These are phyloP conservation scores for Geodia barretti DNA, from an alignment of 37 sponge, comb jelly and placozoan genomes.

Conservation along the genomic window DNA sequence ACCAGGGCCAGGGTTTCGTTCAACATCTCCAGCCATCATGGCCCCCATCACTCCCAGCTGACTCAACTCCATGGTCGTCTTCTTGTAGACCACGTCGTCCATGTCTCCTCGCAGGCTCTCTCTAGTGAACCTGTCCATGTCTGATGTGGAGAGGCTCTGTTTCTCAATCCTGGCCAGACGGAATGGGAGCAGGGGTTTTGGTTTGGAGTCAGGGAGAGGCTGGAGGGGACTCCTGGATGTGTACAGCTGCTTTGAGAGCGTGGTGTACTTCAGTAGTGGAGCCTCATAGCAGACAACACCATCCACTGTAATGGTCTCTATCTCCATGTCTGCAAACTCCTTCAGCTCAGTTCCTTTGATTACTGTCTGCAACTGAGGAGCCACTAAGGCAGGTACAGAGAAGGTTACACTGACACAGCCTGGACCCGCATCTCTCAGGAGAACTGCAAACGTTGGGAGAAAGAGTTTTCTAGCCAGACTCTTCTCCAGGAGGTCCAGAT, in stretches of 20 bases:
- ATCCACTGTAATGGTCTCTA: too few species aligned
- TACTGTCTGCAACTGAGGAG: too few species aligned
- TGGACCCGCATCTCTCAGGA: not conserved
- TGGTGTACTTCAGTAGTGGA: too few species aligned
- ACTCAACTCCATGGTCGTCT: too few species aligned
- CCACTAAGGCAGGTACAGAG: not conserved
- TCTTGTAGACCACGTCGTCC: slow-evolving; percentile 3
- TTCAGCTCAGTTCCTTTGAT: too few species aligned
- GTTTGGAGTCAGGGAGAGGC: too few species aligned
- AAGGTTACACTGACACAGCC: not conserved
- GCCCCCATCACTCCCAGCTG: too few species aligned
- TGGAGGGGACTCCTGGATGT: too few species aligned
- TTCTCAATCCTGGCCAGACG: not conserved
- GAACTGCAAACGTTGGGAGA: not conserved
- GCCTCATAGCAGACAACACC: too few species aligned
- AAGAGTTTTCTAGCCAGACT: not conserved
- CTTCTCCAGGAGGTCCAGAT: not conserved
- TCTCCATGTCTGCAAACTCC: too few species aligned
- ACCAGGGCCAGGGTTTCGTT: not conserved
- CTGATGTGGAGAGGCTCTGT: not conserved
- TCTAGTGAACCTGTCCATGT: not conserved
- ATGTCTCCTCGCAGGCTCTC: not conserved
- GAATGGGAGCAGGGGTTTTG: too few species aligned
- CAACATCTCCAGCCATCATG: not conserved
- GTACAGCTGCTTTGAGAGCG: too few species aligned